Evolutionary conservation across 2,888 invertebrate genomes (phyloP), one percentile per base, ranked within the genome.

Genomic region (Synanthedon tipuliformis): DNA sequence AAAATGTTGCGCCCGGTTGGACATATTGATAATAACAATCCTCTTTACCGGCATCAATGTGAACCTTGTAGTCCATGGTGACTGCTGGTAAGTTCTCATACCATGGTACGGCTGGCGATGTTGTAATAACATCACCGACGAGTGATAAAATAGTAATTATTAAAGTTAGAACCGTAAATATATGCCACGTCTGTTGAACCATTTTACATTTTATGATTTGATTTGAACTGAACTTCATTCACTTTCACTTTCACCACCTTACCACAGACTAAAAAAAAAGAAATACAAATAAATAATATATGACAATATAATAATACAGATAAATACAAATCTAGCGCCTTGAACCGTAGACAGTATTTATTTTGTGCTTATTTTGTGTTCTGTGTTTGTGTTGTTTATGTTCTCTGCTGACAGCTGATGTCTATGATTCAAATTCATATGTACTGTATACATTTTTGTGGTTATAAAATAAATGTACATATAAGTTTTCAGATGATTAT

Each of bases 21-120:
- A 97, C 96, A 87, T 94, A 96, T 88, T 98, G 97, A 78, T 92
- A 96, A 81, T 97, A 98, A 82, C 98, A 98, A 72, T 98, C 97
- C 81, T 97, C 97, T 65, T 88, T 88, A 54, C 97, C 96, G n/a
- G 97, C 95, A 68, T 96, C 96, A 58, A 98, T 92, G 79, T 97
- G 95, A 41, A 98, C 94, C 85, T 97, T 97, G 75, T 98, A 98
- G 74, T 97, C 97, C 94, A 97, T 96, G 2, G 96, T 95, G 40
- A 96, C 95, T 10, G 97, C 97, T 11, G 97, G 97, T 54, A 95
- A 81, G 62, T 92, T 92, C 78, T 95, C 95, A 76, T 95, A 95
- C 94, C 94, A 95, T 73, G 94, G 94, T 63, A 23, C 16, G 15
- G 90, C 88, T 41, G 90, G 89, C 12, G 89, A 76, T 59, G 90